These are phyloP conservation scores for Halesus radiatus DNA, from an alignment of 1,140 invertebrate genomes.

Conservation along the genomic window DNA sequence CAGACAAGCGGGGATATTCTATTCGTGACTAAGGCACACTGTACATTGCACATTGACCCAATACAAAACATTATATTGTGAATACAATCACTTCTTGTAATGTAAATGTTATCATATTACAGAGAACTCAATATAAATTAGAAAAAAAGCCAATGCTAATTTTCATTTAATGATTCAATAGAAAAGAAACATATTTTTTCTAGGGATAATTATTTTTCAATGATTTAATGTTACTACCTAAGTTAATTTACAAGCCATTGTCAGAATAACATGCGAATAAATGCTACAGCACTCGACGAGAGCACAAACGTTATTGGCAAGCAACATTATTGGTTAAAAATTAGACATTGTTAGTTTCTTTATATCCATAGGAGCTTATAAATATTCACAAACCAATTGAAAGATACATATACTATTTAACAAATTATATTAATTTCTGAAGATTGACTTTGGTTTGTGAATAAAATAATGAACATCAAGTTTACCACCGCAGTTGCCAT, in stretches of 20 bases:
- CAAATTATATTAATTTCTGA: too few species aligned
- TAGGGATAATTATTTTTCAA: too few species aligned
- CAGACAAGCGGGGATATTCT: neutral
- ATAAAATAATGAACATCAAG: neutral
- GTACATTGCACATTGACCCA: conserved; percentile 10
- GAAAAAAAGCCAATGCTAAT: too few species aligned
- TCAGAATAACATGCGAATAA: conserved; percentile 20
- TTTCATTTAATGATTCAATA: too few species aligned
- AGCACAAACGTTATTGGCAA: conserved; percentile 1
- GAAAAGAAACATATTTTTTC: too few species aligned
- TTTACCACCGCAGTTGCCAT: neutral
- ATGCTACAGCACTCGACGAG: conserved; percentile 7
- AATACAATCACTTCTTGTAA: neutral
- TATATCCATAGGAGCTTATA: neutral
- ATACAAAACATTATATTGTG: neutral
- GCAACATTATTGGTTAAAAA: neutral
- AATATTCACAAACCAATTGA: conserved; percentile 11
- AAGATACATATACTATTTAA: neutral
- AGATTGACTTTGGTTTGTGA: conserved; percentile 5
- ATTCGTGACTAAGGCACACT: conserved; percentile 17
- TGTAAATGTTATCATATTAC: too few species aligned
- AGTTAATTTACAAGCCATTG: conserved; percentile 10
- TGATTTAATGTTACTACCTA: too few species aligned
- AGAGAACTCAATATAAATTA: too few species aligned
- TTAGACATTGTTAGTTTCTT: neutral